Evolutionary conservation across 2,113 vertebrate genomes (phyloP).

Genomic region (Clinocottus analis): DNA sequence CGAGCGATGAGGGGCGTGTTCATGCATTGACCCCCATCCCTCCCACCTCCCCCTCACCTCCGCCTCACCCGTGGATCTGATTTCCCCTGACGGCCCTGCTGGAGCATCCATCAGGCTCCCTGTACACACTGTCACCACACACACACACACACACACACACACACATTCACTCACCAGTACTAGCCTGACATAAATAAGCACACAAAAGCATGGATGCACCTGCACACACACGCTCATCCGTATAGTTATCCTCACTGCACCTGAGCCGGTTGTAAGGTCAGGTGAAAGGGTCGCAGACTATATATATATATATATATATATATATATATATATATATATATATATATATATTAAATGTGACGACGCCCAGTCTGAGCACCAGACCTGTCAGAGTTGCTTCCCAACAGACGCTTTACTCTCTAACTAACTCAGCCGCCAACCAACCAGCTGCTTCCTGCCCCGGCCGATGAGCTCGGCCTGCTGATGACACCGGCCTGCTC

Average conservation of each 20-base stretch:
- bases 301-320: too few species aligned
- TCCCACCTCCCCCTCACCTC: neutral
- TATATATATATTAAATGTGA: too few species aligned
- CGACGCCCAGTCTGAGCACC: conserved; percentile 40
- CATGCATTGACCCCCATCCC: conserved; percentile 47
- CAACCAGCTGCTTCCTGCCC: conserved; percentile 66
- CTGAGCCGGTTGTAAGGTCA: conserved; percentile 53
- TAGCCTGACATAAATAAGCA: neutral
- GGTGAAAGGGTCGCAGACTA: conserved; percentile 27
- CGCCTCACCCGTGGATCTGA: conserved; percentile 52
- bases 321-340: too few species aligned
- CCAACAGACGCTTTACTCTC: conserved; percentile 9
- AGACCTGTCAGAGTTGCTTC: conserved; percentile 33
- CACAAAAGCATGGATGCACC: neutral
- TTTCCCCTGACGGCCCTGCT: conserved; percentile 66
- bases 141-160: neutral
- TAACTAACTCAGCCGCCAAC: conserved; percentile 52
- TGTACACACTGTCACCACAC: conserved; percentile 21
- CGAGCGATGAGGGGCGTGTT: conserved; percentile 51
- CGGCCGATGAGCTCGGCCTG: conserved; percentile 37
- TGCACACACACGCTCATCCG: neutral
- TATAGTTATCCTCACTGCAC: conserved; percentile 43
- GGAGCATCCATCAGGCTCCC: conserved; percentile 63
- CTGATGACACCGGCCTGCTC: conserved; percentile 31
- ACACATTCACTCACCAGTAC: neutral